These are phyloP conservation scores for Parascotia fuliginaria DNA, from an alignment of 2,888 invertebrate species.

Conservation along the genomic window DNA sequence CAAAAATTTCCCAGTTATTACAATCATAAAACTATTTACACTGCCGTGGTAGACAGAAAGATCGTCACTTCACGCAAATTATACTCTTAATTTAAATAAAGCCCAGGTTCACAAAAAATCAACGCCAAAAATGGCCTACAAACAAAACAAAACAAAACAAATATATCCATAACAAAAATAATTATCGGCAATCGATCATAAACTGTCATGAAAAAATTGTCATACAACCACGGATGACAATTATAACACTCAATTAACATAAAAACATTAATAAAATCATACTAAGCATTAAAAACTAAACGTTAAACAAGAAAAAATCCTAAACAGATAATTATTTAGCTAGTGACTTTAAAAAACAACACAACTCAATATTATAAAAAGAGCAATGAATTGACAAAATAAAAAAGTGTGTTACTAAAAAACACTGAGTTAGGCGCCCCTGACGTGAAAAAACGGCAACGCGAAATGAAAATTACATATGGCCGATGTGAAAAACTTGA, in stretches of 20 bases:
- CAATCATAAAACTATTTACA: too few species aligned
- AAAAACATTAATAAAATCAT: conserved; percentile 19
- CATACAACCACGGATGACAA: conserved; percentile 20
- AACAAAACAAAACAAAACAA: too few species aligned
- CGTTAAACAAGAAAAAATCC: conserved; percentile 39
- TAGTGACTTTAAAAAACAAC: conserved; percentile 23
- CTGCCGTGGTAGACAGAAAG: too few species aligned
- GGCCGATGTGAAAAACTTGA: conserved; percentile 64
- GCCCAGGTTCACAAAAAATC: too few species aligned
- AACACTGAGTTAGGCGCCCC: conserved; percentile 60
- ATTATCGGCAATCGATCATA: too few species aligned
- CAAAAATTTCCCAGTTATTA: too few species aligned
- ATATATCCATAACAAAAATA: too few species aligned
- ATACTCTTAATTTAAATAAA: too few species aligned
- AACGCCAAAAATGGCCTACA: too few species aligned
- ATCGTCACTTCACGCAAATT: too few species aligned
- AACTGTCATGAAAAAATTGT: conserved; percentile 35
- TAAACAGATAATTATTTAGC: conserved; percentile 44
- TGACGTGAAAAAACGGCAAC: conserved; percentile 67
- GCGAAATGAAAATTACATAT: conserved; percentile 72
- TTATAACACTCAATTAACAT: conserved; percentile 35
- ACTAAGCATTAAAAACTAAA: conserved; percentile 33
- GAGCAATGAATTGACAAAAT: conserved; percentile 42
- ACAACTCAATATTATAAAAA: conserved; percentile 42
- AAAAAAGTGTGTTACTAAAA: conserved; percentile 47